phyloP scores from a whole-genome alignment of 2,113 vertebrate species.

The Perognathus longimembris region DNA sequence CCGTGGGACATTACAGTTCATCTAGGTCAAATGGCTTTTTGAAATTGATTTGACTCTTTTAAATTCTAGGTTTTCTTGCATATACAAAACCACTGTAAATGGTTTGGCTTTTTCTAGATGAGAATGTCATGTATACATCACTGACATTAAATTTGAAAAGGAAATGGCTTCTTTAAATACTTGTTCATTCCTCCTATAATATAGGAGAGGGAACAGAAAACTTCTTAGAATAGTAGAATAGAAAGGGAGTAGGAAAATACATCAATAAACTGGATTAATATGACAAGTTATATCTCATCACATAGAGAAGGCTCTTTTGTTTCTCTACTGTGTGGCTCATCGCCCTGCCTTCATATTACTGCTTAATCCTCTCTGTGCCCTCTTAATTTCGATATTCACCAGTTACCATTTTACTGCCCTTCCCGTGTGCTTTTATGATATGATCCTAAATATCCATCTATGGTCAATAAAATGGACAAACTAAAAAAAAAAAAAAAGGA shows the following conservation, averaged over 20 bases:
- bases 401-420: neutral
- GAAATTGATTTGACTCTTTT: slow-evolving; percentile 28
- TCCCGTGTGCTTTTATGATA: neutral
- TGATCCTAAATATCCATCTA: neutral
- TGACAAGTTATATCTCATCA: neutral
- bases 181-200: neutral
- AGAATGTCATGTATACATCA: neutral
- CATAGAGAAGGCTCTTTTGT: neutral
- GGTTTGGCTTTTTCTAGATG: neutral
- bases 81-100: neutral
- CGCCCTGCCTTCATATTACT: neutral
- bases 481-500: neutral
- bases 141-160: neutral
- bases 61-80: neutral
- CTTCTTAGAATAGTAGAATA: neutral
- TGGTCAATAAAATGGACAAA: neutral
- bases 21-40: slow-evolving; percentile 13
- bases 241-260: neutral
- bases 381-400: neutral
- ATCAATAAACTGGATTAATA: neutral
- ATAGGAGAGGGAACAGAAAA: neutral
- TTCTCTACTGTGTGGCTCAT: neutral
- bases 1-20: neutral
- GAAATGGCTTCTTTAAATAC: neutral
- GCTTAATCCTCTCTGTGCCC: neutral